Percentiles rank a stretch among this genome's conserved stretches.
phyloP scores from a whole-genome alignment of 2,797 vertebrate genomes.

The Enteromius radiatus region DNA sequence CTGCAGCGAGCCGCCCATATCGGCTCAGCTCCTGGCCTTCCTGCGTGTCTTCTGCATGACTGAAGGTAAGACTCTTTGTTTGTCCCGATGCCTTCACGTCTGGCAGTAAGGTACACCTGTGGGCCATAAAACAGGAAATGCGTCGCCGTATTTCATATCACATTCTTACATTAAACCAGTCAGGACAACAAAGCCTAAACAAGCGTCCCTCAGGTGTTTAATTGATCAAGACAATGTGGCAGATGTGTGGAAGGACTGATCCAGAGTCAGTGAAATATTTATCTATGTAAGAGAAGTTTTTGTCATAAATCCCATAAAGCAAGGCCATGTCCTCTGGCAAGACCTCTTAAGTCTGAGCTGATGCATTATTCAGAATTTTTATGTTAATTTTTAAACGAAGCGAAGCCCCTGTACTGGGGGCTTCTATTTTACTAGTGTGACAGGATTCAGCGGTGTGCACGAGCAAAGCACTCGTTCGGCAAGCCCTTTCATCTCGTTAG shows the following conservation, averaged over 20 bases:
- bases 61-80: slow-evolving; percentile 82
- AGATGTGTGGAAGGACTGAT: slow-evolving; percentile 70
- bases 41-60: slow-evolving; percentile 98
- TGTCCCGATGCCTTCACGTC: not conserved
- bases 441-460: slow-evolving; percentile 57
- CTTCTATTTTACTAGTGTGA: slow-evolving; percentile 61
- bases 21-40: slow-evolving; percentile 95
- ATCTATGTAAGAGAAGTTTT: slow-evolving; percentile 63
- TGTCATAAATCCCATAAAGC: slow-evolving; percentile 71
- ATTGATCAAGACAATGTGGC: slow-evolving; percentile 73
- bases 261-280: slow-evolving; percentile 71
- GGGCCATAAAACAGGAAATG: slow-evolving; percentile 18
- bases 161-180: slow-evolving; percentile 20
- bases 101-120: not conserved
- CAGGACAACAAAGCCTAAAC: slow-evolving; percentile 24
- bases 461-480: slow-evolving; percentile 46
- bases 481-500: slow-evolving; percentile 64
- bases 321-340: slow-evolving; percentile 68
- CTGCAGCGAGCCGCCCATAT: slow-evolving; percentile 91
- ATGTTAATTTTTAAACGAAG: slow-evolving; percentile 70
- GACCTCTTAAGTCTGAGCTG: slow-evolving; percentile 63
- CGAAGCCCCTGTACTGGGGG: slow-evolving; percentile 39
- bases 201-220: slow-evolving; percentile 59
- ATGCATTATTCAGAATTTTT: slow-evolving; percentile 71
- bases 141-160: slow-evolving; percentile 2